Evolutionary conservation across 2,797 vertebrate genomes (phyloP).

Genomic region (Bucorvus abyssinicus): DNA sequence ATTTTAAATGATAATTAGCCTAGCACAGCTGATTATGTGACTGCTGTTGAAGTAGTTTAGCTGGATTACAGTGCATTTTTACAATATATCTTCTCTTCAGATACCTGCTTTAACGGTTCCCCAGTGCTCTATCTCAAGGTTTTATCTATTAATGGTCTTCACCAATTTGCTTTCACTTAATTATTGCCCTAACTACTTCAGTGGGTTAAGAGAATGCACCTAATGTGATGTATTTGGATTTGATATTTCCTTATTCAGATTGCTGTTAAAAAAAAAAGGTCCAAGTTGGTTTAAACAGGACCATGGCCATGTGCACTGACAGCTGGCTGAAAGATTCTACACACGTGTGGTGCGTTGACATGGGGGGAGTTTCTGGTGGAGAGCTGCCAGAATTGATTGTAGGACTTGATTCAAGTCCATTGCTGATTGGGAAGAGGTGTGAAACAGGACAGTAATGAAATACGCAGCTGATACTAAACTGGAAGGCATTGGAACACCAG

Average conservation of each 20-base stretch:
- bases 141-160: background rate
- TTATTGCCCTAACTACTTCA: background rate
- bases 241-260: background rate
- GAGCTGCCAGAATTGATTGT: background rate
- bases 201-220: background rate
- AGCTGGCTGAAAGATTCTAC: background rate
- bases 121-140: background rate
- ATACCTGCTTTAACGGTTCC: background rate
- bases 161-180: background rate
- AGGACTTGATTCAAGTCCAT: background rate
- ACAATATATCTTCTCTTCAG: background rate
- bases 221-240: background rate
- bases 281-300: background rate
- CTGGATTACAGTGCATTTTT: background rate
- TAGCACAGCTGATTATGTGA: background rate
- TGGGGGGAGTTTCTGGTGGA: background rate
- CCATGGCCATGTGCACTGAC: rapidly evolving
- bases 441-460: background rate
- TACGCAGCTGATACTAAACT: background rate
- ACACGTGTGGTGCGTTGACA: background rate
- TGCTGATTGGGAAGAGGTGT: background rate
- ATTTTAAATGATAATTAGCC: background rate
- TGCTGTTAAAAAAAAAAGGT: background rate
- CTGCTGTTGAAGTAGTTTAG: background rate
- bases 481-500: background rate